These are phyloP conservation scores for Dynastes tityus DNA, from an alignment of 2,888 invertebrate species.

Conservation along the genomic window DNA sequence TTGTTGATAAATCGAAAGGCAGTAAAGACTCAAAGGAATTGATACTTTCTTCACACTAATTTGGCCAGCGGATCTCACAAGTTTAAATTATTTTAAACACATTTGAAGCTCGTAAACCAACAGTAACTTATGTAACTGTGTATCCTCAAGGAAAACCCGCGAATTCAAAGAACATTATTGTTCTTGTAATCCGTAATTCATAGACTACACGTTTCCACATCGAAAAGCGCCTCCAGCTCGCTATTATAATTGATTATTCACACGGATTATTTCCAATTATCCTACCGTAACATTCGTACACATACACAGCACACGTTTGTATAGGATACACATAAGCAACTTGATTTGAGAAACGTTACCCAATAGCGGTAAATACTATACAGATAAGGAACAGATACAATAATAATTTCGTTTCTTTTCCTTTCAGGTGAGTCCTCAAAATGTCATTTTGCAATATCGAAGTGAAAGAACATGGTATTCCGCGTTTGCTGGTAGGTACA, in stretches of 20 bases:
- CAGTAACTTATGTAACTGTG: not conserved
- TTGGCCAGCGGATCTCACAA: no score
- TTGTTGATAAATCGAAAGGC: no score
- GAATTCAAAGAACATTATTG: not conserved
- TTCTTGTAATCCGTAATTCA: not conserved
- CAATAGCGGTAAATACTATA: not conserved
- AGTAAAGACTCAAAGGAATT: no score
- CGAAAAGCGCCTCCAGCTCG: not conserved
- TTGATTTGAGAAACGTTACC: not conserved
- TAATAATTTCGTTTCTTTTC: conserved; percentile 15
- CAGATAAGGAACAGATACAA: not conserved
- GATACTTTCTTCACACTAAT: no score
- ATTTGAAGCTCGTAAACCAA: not conserved
- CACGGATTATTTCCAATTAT: not conserved
- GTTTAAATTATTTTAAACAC: not conserved
- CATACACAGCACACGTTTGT: not conserved
- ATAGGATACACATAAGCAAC: not conserved
- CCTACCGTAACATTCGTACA: not conserved
- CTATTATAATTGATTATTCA: conserved; percentile 18
- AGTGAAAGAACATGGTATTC: not conserved
- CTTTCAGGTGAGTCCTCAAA: conserved; percentile 26
- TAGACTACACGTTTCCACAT: not conserved
- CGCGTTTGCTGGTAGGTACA: no score
- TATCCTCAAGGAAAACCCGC: not conserved
- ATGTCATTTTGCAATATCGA: conserved; percentile 13